Percentiles rank a stretch among this genome's conserved stretches.
These are phyloP conservation scores for Halictus rubicundus DNA, from an alignment of 1,140 invertebrate species.

Conservation along the genomic window DNA sequence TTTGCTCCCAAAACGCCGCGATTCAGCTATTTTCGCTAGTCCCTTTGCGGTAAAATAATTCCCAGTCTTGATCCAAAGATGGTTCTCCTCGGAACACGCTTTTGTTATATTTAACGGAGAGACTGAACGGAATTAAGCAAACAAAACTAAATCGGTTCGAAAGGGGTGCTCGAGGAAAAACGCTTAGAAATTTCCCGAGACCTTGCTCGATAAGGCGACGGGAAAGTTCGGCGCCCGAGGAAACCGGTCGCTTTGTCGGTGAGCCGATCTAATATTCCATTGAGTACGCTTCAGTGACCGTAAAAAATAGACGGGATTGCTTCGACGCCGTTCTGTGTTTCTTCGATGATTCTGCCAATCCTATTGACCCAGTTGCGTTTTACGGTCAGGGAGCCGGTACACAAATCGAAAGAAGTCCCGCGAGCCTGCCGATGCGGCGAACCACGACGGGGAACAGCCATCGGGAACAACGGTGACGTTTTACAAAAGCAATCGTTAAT, in stretches of 20 bases:
- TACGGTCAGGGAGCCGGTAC: background rate
- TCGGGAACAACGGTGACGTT: constrained; percentile 15
- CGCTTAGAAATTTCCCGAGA: background rate
- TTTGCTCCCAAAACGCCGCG: too few species aligned
- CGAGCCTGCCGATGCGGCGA: background rate
- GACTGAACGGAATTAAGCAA: too few species aligned
- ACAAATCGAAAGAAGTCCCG: constrained; percentile 9
- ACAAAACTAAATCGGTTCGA: too few species aligned
- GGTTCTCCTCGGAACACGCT: too few species aligned
- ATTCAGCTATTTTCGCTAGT: too few species aligned
- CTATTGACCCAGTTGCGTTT: constrained; percentile 29
- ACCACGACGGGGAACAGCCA: background rate
- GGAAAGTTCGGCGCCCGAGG: background rate
- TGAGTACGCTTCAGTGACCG: background rate
- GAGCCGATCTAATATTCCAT: background rate
- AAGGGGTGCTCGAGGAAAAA: background rate
- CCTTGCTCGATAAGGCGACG: background rate
- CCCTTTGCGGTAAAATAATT: too few species aligned
- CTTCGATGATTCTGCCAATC: constrained; percentile 38
- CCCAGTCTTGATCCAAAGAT: too few species aligned
- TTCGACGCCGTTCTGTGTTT: constrained; percentile 20
- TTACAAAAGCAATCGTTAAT: constrained; percentile 41
- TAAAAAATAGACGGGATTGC: background rate
- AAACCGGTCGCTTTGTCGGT: background rate
- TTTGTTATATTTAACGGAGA: too few species aligned